A percentile compares a stretch with the other conserved stretches of the same genome.
These are phyloP conservation scores for Anthoscopus minutus DNA, from an alignment of 2,113 vertebrate species.

Conservation along the genomic window DNA sequence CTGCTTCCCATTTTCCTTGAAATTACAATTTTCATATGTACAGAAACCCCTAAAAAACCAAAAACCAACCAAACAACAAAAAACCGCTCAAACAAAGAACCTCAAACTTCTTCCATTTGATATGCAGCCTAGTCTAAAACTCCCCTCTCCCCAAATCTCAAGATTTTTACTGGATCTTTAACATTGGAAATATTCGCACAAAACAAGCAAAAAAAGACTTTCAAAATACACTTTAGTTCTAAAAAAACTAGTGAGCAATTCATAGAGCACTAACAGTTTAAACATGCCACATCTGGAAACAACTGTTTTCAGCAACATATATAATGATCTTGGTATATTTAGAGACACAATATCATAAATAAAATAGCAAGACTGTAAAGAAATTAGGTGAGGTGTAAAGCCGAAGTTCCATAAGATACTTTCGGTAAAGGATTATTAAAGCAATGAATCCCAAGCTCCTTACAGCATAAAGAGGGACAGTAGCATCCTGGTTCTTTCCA, in stretches of 20 bases:
- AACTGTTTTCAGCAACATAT: background rate
- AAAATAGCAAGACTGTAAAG: background rate
- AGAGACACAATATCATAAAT: background rate
- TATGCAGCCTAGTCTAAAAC: background rate
- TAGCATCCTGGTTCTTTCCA: rapidly evolving
- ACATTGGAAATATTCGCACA: rapidly evolving
- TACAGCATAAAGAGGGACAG: background rate
- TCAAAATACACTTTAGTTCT: background rate
- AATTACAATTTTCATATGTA: background rate
- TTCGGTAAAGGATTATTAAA: background rate
- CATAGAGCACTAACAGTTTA: rapidly evolving
- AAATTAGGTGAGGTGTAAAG: background rate
- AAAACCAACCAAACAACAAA: too few relatives aligned
- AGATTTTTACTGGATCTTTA: background rate
- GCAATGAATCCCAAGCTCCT: background rate
- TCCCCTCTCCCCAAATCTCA: background rate
- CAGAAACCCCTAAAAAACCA: background rate
- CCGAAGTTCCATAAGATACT: rapidly evolving
- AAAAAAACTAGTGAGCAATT: background rate
- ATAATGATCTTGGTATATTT: background rate
- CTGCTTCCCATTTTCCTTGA: rapidly evolving
- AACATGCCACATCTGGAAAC: background rate
- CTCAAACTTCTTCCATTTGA: background rate
- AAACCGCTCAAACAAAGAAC: too few relatives aligned
- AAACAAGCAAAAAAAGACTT: background rate